Conservation (phyloP, 2,113 vertebrate genomes). For the Psittacus erithacus region DNA sequence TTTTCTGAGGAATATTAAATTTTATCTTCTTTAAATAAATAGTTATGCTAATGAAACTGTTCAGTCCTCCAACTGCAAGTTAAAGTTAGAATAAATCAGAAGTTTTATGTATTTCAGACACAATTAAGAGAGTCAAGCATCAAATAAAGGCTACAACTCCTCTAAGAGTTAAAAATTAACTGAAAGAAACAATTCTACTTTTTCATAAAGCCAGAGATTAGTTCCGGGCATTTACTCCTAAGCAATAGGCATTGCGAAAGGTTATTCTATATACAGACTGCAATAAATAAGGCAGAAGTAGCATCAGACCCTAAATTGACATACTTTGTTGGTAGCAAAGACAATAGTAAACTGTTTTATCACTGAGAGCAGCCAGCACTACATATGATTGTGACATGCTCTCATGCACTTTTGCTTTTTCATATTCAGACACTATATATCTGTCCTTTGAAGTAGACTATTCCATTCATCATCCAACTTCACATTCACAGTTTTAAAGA, state of each 20-base stretch:
- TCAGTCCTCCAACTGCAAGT: not conserved
- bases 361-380: constrained; percentile 27
- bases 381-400: not conserved
- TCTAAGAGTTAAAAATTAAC: fast-evolving
- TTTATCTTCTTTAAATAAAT: not conserved
- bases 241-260: not conserved
- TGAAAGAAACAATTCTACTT: not conserved
- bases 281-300: not conserved
- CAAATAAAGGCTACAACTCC: not conserved
- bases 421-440: constrained; percentile 56
- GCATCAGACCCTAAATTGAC: not conserved
- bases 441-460: constrained; percentile 49
- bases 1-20: not conserved
- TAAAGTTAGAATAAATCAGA: not conserved
- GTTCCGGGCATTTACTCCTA: not conserved
- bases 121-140: not conserved
- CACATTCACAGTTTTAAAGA: constrained; percentile 17
- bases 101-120: not conserved
- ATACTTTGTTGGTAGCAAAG: not conserved
- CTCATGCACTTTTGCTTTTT: constrained; percentile 34
- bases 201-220: not conserved
- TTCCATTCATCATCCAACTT: constrained; percentile 59
- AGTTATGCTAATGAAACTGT: not conserved
- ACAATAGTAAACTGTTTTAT: constrained; percentile 39
- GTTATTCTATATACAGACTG: not conserved